These are phyloP conservation scores for Orientallactaga bullata DNA, from an alignment of 2,113 vertebrate genomes.

Conservation along the genomic window DNA sequence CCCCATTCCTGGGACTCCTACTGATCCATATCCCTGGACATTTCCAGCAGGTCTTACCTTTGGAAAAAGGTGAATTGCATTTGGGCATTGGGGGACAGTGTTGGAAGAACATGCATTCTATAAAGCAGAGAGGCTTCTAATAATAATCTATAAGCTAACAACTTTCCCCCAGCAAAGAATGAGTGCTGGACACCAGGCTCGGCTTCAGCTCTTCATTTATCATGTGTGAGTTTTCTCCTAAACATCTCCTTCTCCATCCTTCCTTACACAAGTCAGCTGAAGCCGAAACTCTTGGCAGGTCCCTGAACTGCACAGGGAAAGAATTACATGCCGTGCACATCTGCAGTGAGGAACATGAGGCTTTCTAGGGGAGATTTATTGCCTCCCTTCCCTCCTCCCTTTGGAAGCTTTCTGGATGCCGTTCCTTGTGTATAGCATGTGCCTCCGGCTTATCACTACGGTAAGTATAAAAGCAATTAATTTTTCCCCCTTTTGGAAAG, in stretches of 20 bases:
- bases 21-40: not conserved
- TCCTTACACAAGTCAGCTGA: slow-evolving; percentile 27
- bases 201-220: slow-evolving; percentile 29
- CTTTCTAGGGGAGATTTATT: slow-evolving; percentile 80
- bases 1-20: not conserved
- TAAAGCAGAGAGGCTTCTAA: slow-evolving; percentile 1
- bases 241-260: slow-evolving; percentile 23
- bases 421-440: slow-evolving; percentile 71
- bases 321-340: slow-evolving; percentile 66
- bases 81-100: not conserved
- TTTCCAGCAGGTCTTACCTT: not conserved
- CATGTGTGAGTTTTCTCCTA: slow-evolving; percentile 37
- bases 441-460: slow-evolving; percentile 81
- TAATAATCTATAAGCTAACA: slow-evolving; percentile 49
- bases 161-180: slow-evolving; percentile 12
- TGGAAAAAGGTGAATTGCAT: not conserved
- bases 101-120: slow-evolving; percentile 19
- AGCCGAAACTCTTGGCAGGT: slow-evolving; percentile 61
- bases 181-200: not conserved
- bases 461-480: slow-evolving; percentile 83
- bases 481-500: slow-evolving; percentile 78
- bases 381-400: slow-evolving; percentile 62
- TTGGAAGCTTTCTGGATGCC: slow-evolving; percentile 74
- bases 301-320: slow-evolving; percentile 54
- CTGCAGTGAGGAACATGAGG: slow-evolving; percentile 49